A percentile compares a stretch with the other conserved stretches of the same genome.
phyloP scores from a whole-genome alignment of 2,113 vertebrate genomes.

The Rhea pennata region DNA sequence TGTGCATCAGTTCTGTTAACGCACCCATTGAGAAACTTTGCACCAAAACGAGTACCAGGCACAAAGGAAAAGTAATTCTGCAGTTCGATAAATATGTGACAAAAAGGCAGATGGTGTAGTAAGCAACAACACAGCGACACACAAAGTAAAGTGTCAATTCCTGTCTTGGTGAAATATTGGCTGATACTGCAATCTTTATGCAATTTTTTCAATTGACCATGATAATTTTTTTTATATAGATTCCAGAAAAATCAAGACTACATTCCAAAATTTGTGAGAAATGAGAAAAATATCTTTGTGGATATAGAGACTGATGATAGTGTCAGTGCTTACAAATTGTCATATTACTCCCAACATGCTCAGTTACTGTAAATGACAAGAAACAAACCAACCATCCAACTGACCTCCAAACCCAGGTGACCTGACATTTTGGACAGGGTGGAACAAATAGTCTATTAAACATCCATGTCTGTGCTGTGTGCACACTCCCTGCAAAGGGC shows the following conservation, averaged over 20 bases:
- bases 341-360: background rate
- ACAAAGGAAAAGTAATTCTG: background rate
- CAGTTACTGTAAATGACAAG: background rate
- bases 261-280: background rate
- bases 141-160: background rate
- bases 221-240: background rate
- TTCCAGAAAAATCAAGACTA: background rate
- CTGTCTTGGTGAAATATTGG: background rate
- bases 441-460: background rate
- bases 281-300: background rate
- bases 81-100: constrained; percentile 28
- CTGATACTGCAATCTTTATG: background rate
- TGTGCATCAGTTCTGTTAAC: constrained; percentile 35
- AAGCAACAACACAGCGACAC: background rate
- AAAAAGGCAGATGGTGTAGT: background rate
- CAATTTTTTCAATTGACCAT: background rate
- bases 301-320: background rate
- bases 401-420: background rate
- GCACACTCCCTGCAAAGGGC: background rate
- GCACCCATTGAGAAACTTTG: background rate
- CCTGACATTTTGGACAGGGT: background rate
- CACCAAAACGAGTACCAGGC: background rate
- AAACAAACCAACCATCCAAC: background rate
- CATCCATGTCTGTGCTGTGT: background rate
- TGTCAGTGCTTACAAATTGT: background rate